These are phyloP conservation scores for Gymnocypris eckloni DNA, from an alignment of 2,797 vertebrate species.

Conservation along the genomic window DNA sequence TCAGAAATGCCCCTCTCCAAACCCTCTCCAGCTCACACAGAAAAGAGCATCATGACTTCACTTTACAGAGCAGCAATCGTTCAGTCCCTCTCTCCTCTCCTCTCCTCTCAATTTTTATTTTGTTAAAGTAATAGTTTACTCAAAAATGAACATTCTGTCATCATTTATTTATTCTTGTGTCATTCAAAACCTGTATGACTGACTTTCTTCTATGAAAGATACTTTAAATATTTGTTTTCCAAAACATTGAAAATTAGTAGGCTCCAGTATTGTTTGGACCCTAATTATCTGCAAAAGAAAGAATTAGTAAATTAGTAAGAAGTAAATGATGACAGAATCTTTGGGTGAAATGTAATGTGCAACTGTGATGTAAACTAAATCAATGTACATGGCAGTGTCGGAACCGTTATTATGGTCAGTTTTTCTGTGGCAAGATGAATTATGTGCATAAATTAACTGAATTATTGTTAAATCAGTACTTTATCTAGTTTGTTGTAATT, in stretches of 20 bases:
- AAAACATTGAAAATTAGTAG: neutral
- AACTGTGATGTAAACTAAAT: neutral
- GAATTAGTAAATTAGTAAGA: neutral
- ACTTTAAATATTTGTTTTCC: neutral
- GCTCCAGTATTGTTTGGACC: neutral
- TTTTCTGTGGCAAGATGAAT: neutral
- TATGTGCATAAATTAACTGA: conserved; percentile 13
- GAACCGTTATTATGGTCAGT: neutral
- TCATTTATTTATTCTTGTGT: neutral
- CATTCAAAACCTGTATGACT: neutral
- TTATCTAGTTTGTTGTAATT: conserved; percentile 20
- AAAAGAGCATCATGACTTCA: conserved; percentile 17
- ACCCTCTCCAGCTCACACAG: conserved; percentile 34
- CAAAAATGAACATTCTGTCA: neutral
- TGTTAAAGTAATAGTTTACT: conserved; percentile 14
- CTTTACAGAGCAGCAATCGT: neutral
- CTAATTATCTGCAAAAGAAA: neutral
- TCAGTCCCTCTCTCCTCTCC: neutral
- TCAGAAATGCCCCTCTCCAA: conserved; percentile 57
- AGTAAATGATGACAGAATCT: neutral
- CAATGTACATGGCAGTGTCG: neutral
- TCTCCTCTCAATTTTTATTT: neutral
- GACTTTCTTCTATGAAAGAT: neutral
- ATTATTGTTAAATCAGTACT: conserved; percentile 2
- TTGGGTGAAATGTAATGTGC: neutral